These are phyloP conservation scores for Baryphthengus martii DNA, from an alignment of 2,113 vertebrate species.

Conservation along the genomic window DNA sequence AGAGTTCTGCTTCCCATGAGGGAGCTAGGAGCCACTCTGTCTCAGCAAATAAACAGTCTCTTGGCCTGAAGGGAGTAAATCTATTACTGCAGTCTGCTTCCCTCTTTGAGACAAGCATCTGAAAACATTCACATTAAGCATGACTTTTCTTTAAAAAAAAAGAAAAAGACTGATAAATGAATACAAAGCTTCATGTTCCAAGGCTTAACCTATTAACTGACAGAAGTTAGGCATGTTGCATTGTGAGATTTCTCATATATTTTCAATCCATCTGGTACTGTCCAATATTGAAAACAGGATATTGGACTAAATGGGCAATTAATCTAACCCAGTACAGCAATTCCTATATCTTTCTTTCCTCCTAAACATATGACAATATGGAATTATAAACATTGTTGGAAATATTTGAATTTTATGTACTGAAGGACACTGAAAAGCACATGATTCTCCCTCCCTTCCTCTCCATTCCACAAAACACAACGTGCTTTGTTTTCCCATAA, in stretches of 20 bases:
- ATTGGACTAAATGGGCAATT: neutral
- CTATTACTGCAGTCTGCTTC: slow-evolving; percentile 14
- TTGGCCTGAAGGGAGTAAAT: neutral
- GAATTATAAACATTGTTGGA: neutral
- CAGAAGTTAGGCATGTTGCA: neutral
- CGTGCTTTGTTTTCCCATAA: neutral
- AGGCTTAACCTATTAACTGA: neutral
- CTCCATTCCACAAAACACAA: neutral
- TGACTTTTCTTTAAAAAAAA: neutral
- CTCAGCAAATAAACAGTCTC: neutral
- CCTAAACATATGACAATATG: neutral
- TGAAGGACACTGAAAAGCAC: neutral
- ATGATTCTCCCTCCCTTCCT: neutral
- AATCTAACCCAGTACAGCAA: neutral
- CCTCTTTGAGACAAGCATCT: neutral
- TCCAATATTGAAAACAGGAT: neutral
- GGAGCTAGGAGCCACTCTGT: neutral
- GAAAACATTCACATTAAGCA: neutral
- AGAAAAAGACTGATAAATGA: neutral
- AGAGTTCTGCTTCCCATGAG: neutral
- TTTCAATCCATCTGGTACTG: slow-evolving; percentile 11
- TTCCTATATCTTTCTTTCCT: neutral
- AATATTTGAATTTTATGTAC: neutral
- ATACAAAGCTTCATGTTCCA: neutral
- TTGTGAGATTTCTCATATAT: neutral